Base-by-base conservation (phyloP, 2,113 vertebrate genomes). In the Centrocercus urophasianus region DNA sequence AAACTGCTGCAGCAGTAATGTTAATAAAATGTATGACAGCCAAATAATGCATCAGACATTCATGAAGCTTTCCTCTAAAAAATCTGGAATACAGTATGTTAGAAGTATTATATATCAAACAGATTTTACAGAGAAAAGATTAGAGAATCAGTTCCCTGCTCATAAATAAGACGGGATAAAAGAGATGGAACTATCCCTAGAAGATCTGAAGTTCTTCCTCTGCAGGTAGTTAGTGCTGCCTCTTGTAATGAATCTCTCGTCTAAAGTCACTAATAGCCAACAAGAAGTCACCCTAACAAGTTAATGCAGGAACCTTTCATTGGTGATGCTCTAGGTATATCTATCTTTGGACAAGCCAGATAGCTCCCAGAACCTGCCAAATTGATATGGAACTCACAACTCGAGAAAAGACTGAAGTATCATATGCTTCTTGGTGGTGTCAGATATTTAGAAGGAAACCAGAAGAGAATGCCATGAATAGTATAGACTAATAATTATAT, bases 61-160 rank as follows among this genome's bases (percentile, higher is more conserved):
- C 73, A 28, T 67, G 20, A 81, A 84, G 30, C 15, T 86, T 82
- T 93, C 13, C 18, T 79, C 54, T 87, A 66, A 89, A 96, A 89
- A 45, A 76, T 76, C 0, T 48, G 59, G 32, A 78, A 83, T 84
- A 61, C 7, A 79, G 10, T 89, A 76, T 43, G 11, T 47, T 27
- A 77, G 74, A 94, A 94, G 13, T 76, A 81, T 81, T 72, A 40
- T 20, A 76, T 2, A 72, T 59, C 40, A 82, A 83, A 92, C 52
- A 47, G 83, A 85, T 85, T 93, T 87, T 92, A 95, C 71, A 54
- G 69, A 76, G 78, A 75, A 93, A 92, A 90, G 11, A n/a, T 82
- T 75, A 76, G 34, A 1, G 12, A 96, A 77, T 87, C 71, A 95
- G 72, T 87, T 48, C 13, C 11, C 17, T 52, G 40, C 4, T 76